These are phyloP conservation scores for Intellagama lesueurii DNA, from an alignment of 2,797 vertebrate species.

Conservation along the genomic window DNA sequence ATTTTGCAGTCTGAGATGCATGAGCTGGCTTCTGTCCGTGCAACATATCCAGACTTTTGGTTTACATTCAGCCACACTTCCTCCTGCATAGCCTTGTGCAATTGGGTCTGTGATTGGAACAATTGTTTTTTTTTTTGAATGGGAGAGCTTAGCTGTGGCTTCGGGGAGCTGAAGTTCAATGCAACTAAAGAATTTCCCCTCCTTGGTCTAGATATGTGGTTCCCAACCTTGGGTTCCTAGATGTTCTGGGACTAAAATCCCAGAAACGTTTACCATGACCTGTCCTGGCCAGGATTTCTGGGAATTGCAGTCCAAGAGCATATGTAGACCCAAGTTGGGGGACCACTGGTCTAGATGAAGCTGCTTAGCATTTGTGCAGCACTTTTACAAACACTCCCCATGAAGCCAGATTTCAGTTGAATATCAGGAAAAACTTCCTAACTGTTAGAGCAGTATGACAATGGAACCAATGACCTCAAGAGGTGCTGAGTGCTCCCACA, in stretches of 20 bases:
- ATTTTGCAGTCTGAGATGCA: background rate
- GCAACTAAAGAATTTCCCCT: too few species aligned
- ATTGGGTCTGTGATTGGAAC: fast-evolving
- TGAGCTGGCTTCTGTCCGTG: background rate
- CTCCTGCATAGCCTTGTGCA: background rate
- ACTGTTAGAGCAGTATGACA: too few species aligned
- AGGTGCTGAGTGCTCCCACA: too few species aligned
- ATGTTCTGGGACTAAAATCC: background rate
- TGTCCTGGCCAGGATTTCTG: background rate
- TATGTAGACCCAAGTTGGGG: background rate
- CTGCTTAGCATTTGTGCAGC: too few species aligned
- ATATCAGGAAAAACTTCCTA: too few species aligned
- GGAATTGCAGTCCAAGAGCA: background rate
- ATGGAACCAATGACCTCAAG: too few species aligned
- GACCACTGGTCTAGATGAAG: background rate
- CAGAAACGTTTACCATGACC: background rate
- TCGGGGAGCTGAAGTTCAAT: too few species aligned
- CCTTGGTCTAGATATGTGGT: background rate
- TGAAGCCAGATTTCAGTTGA: too few species aligned
- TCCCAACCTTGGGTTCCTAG: background rate
- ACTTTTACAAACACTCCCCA: too few species aligned
- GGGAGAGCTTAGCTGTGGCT: too few species aligned
- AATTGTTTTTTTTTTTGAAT: too few species aligned
- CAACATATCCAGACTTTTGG: too few species aligned
- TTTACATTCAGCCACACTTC: background rate